Base-by-base conservation (phyloP, 2,888 invertebrate genomes). In the Pterostichus niger region DNA sequence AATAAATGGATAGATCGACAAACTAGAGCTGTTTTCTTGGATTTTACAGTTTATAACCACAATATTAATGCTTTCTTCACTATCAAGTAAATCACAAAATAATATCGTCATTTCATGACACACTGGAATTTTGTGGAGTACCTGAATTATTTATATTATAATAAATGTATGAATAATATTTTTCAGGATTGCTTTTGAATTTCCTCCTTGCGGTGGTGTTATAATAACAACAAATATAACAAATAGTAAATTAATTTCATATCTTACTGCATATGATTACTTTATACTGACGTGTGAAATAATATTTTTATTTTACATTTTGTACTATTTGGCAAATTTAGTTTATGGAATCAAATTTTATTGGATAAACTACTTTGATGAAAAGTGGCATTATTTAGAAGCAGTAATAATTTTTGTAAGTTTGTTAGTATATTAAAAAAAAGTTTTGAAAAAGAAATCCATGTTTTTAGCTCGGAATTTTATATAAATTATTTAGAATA, bases 21-120 rank as follows among this genome's bases (percentile, higher is more conserved):
- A 0, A 94, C 94, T 0, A 88, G 95, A 84, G 91, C 91, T 0
- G 88, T 94, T 15, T 91, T 94, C 79, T 86, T 94, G 2, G 94
- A 95, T 86, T 94, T 95, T 86, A 92, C 92, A n/a, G 90, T 94
- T 31, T 94, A 93, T 88, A 94, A 95, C 87, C 92, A 92, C 0
- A 94, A 95, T 87, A 91, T 93, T 77, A 93, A 94, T 87, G 88
- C 94, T 11, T 94, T 95, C 88, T 93, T 93, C 86, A 91, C 93
- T 52, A 89, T 92, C 61, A 93, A 93, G 93, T 93, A 54, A 24
- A 40, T 40, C 0, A 40, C 40, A 40, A 40, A 40, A 40, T 40
- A 7, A 6, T 40, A 7, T 40, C 9, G 9, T 40, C 40, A 40
- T 40, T 31, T 61, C 0, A 13, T 40, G 40, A 40, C 40, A 40